Evolutionary conservation across 2,797 vertebrate genomes (phyloP).

Genomic region (Malacoctenus gilli): DNA sequence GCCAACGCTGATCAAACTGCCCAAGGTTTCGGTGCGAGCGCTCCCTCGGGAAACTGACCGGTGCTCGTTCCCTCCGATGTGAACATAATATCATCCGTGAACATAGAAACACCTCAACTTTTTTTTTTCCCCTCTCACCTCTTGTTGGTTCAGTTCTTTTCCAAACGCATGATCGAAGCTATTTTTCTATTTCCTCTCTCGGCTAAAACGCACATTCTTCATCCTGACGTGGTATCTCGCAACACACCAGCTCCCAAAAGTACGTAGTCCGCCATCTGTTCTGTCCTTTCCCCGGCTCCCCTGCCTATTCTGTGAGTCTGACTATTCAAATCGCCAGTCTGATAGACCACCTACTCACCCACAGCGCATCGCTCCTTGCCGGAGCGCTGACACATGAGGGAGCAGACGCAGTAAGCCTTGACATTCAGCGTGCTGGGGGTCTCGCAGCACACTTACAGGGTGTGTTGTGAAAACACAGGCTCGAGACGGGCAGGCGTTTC

Average conservation of each 20-base stretch:
- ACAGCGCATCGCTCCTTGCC: constrained; percentile 39
- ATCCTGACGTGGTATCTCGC: constrained; percentile 44
- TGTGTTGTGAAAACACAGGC: constrained; percentile 39
- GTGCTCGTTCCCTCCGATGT: constrained; percentile 27
- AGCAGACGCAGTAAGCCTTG: constrained; percentile 51
- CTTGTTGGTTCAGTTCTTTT: constrained; percentile 41
- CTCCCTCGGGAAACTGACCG: constrained; percentile 9
- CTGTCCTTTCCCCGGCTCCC: constrained; percentile 34
- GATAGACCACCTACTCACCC: constrained; percentile 57
- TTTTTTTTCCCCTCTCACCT: constrained; percentile 30
- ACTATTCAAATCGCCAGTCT: constrained; percentile 51
- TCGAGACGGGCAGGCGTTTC: constrained; percentile 35
- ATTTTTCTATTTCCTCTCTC: constrained; percentile 56
- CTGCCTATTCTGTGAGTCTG: constrained; percentile 20
- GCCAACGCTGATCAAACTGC: constrained; percentile 11
- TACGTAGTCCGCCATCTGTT: constrained; percentile 53
- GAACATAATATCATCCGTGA: neutral
- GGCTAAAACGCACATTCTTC: constrained; percentile 64
- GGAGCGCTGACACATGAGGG: constrained; percentile 56
- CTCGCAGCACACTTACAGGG: constrained; percentile 41
- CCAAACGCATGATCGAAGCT: constrained; percentile 33
- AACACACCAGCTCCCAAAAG: constrained; percentile 47
- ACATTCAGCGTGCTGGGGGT: constrained; percentile 46
- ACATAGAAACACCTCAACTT: constrained; percentile 7
- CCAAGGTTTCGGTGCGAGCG: constrained; percentile 3